Percentiles rank a stretch among this genome's conserved stretches.
phyloP scores from a whole-genome alignment of 2,797 vertebrate genomes.

The Hydrocynus forskahlii region DNA sequence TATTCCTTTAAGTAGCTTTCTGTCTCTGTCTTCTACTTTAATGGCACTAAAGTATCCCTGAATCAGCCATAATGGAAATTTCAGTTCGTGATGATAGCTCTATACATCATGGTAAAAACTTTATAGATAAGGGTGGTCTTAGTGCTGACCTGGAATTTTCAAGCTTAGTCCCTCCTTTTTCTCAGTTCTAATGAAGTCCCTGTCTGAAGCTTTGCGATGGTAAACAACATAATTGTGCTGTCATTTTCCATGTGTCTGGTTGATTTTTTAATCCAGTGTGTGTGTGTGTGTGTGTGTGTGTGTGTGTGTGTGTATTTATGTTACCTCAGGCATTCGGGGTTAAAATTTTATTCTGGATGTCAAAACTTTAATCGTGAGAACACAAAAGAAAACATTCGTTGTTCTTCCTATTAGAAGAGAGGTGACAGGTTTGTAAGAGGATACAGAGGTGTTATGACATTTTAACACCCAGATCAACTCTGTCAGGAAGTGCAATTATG shows the following conservation, averaged over 20 bases:
- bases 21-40: background rate
- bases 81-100: background rate
- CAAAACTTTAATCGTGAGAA: background rate
- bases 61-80: background rate
- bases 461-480: background rate
- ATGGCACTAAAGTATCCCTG: background rate
- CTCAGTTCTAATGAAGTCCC: background rate
- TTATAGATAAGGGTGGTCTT: background rate
- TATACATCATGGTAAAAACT: background rate
- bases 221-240: constrained; percentile 30
- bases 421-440: background rate
- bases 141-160: background rate
- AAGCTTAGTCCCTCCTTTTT: background rate
- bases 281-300: no score
- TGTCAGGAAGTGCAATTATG: background rate
- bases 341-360: background rate
- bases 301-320: no score
- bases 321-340: background rate
- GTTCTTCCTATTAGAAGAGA: background rate
- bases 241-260: background rate
- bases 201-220: constrained; percentile 5
- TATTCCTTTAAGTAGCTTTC: background rate
- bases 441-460: background rate
- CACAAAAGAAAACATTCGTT: background rate
- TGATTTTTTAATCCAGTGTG: background rate